Evolutionary conservation across 1,140 invertebrate genomes (phyloP), one percentile per base, ranked within the genome.

Genomic region (Oreohelix idahoensis): DNA sequence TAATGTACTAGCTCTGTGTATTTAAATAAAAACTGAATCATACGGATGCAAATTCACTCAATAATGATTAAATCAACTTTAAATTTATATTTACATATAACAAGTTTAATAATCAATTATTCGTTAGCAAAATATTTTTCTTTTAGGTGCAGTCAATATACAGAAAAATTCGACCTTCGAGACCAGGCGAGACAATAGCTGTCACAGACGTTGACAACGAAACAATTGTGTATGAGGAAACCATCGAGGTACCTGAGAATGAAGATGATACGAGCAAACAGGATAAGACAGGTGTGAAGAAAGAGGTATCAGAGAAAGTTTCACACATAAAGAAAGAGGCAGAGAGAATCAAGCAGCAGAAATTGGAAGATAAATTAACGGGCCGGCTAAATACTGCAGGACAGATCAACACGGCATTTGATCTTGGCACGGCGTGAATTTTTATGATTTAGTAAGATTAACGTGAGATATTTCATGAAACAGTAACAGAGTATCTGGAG

Each of bases 81-180:
- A n/a, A n/a, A n/a, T n/a, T n/a, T n/a, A n/a, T n/a, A n/a, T n/a
- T n/a, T n/a, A n/a, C n/a, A n/a, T n/a, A n/a, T n/a, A n/a, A n/a
- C n/a, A n/a, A n/a, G n/a, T n/a, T n/a, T n/a, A n/a, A n/a, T n/a
- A n/a, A n/a, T n/a, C n/a, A n/a, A n/a, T n/a, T n/a, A n/a, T n/a
- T n/a, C n/a, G n/a, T n/a, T n/a, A n/a, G n/a, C n/a, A n/a, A n/a
- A n/a, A n/a, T 58, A 23, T 58, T 58, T 20, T 58, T n/a, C 13
- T 73, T 73, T 5, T 26, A 73, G 71, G 38, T 73, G 38, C 71
- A 73, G 29, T 38, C 71, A 11, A 39, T 73, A 1, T 73, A 73
- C n/a, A 73, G 38, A 20, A 73, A 42, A 73, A 42, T 73, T 26
- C 71, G 71, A 17, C 71, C 71, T 4, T 39, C 36, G 39, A 73